Evolutionary conservation across 2,888 invertebrate genomes (phyloP).

Genomic region (Epinotia nisella): DNA sequence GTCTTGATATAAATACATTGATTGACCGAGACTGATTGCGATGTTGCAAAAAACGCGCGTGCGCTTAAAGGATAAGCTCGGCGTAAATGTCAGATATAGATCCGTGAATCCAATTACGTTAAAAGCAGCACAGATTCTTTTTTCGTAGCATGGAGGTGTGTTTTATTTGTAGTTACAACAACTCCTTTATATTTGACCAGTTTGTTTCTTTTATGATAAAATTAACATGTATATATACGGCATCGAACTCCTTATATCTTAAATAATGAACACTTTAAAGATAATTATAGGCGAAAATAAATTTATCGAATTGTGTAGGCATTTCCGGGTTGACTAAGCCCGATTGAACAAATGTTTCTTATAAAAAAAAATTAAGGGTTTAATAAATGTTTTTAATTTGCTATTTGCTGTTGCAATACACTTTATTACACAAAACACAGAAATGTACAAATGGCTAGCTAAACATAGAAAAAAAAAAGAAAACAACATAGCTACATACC

Average conservation of each 20-base stretch:
- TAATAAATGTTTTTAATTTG: background rate
- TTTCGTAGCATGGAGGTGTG: background rate
- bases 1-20: conserved; percentile 2
- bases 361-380: too few species aligned
- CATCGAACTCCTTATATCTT: background rate
- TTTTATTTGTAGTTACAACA: background rate
- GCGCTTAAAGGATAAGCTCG: conserved; percentile 4
- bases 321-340: too few species aligned
- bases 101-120: conserved; percentile 23
- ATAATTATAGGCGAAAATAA: background rate
- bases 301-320: too few species aligned
- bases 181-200: background rate
- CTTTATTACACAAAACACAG: too few species aligned
- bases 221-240: background rate
- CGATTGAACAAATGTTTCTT: too few species aligned
- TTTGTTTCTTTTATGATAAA: background rate
- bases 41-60: conserved; percentile 19
- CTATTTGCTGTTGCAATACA: too few species aligned
- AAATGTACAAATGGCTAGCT: too few species aligned
- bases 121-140: background rate
- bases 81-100: conserved; percentile 16
- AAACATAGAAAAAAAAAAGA: too few species aligned
- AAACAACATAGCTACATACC: too few species aligned
- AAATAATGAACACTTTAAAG: background rate
- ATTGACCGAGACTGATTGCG: conserved; percentile 20